Base-by-base conservation (phyloP, 1,140 invertebrate species). In the Monochamus saltuarius region DNA sequence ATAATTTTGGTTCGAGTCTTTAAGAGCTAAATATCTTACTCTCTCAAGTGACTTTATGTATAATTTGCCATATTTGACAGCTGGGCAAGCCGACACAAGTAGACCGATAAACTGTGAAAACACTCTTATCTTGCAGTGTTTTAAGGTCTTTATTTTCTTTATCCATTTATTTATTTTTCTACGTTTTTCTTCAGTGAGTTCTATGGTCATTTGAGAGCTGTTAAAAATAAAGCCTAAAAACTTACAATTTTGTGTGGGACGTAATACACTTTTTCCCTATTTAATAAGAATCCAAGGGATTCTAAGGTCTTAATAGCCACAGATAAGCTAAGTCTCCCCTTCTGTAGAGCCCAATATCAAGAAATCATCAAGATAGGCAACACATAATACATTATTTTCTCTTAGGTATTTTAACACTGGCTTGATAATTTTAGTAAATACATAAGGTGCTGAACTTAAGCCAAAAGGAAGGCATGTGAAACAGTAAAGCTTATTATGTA, bases 381-480 rank as follows among this genome's bases (percentile, higher is more conserved):
- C 47, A 38, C 56, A 60, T 29, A 56, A 1, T 10, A 53, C 36
- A 19, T 45, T 39, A 34, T 56, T 52, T 1, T 13, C 11, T 29
- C 64, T 46, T 17, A 65, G 45, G n/a, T 65, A 42, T 54, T 34
- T 10, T n/a, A 59, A 2, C 7, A 59, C 10, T 3, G 57, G 57
- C 22, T 59, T 59, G 9, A 59, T 38, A 14, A 62, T 39, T 56
- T 67, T 69, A 13, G 62, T 69, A 45, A 65, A 70, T 40, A 65
- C 56, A 45, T 62, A 68, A 42, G 56, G 69, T 37, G 43, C 64
- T 14, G 10, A 7, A 51, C 34, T 42, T 7, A 59, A 34, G 7
- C 57, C 57, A 37, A 53, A 59, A 7, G 53, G 54, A 52, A 67
- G 42, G 29, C 61, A 69, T 16, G 22, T 68, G 56, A 72, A 72